Conservation (phyloP, 2,113 vertebrate species). For the Neolamprologus longior region DNA sequence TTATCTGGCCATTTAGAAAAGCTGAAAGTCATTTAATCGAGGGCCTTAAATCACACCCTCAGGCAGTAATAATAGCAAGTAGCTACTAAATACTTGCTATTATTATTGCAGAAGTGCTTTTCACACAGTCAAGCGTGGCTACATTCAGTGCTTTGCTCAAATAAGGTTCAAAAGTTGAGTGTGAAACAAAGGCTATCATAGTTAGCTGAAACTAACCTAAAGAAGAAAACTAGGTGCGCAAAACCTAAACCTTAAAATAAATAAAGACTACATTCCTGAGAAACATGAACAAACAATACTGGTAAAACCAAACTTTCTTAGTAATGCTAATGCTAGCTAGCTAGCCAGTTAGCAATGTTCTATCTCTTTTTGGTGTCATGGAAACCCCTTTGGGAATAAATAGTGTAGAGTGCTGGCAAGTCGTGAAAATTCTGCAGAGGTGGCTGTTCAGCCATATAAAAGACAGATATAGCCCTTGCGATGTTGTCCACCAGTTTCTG, state of each 20-base stretch:
- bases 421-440: neutral
- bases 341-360: neutral
- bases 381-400: neutral
- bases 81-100: neutral
- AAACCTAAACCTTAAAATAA: neutral
- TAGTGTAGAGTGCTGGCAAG: neutral
- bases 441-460: neutral
- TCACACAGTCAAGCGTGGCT: neutral
- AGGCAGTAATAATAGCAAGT: neutral
- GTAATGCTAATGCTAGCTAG: neutral
- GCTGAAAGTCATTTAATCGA: neutral
- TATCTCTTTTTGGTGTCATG: neutral
- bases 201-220: neutral
- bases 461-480: neutral
- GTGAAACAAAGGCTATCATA: neutral
- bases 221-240: neutral
- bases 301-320: neutral
- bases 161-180: neutral
- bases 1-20: neutral
- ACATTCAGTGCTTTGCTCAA: neutral
- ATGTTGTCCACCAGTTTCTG: neutral
- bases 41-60: neutral
- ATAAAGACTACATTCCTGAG: neutral
- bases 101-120: neutral
- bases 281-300: neutral